Evolutionary conservation across 2,888 invertebrate genomes (phyloP), one percentile per base, ranked within the genome.

Genomic region (Sarcophaga subvicina): DNA sequence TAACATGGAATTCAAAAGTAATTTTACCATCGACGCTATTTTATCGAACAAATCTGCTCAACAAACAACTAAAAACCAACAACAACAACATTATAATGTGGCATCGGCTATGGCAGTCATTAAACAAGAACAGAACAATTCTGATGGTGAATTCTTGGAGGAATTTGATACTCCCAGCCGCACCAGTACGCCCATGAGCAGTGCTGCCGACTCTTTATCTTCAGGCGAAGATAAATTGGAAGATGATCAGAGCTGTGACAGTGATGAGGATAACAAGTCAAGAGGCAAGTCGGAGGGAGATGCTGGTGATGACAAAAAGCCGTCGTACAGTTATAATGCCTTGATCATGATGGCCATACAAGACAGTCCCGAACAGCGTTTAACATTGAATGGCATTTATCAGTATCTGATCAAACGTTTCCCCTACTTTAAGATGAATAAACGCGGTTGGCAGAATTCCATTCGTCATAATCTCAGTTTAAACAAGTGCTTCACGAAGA

Each of bases 321-420:
- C 99, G 0, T 97, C 98, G 0, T 99, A 97, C 94, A 99, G 98
- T 93, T 99, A 99, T 95, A 99, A 99, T 94, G 99, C 99, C 0
- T 95, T 99, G 78, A 99, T 99, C 91, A 99, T 99, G 98, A 99
- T 99, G 99, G 99, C 99, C n/a, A 99, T 99, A 83, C 95, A 98
- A 78, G 97, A 97, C 92, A 98, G 98, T 91, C 97, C 98, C 0
- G 98, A 99, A 90, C 98, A 98, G 92, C 94, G 98, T 12, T 94
- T 99, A 64, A 99, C 99, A 0, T 94, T 99, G 14, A 99, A 98
- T 94, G 99, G 99, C 79, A 99, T 99, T 91, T 99, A 99, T 94
- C 98, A 99, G 94, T 99, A 98, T 94, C 98, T 99, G 90, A 99
- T 99, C 97, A 96, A 96, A 90, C 97, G 98, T 93, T 99, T 99